Base-by-base conservation (phyloP, 2,797 vertebrate genomes). In the Moxostoma hubbsi region DNA sequence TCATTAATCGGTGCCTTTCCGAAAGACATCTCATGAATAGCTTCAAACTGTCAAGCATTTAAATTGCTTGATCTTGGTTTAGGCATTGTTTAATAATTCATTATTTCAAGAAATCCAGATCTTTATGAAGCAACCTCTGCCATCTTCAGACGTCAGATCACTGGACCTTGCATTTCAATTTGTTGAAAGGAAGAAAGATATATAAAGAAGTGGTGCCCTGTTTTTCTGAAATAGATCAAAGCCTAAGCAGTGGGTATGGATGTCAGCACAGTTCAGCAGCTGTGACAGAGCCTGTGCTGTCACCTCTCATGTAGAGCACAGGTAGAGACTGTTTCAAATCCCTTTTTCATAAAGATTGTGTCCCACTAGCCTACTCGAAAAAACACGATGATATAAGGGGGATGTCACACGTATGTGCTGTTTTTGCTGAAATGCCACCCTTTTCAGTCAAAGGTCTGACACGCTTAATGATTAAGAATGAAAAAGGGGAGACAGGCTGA, bases 151-250 rank as follows among this genome's bases (percentile, higher is more conserved):
- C 9, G 49, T 57, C 74, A 16, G 18, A 55, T 65, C 7, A 46
- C 43, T 47, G 6, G 45, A 58, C 45, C 63, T 7, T 73, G 69
- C 43, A 6, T 49, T 45, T 43, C 5, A 43, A 12, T 16, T 7
- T 49, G 7, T 62, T 7, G 49, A 49, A 7, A 47, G 10, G 6
- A 67, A 13, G 54, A 58, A 72, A 46, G 10, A 59, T 2, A 24
- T 24, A 47, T 50, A 24, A 61, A 58, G 46, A 59, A 16, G 47
- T 50, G 7, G 45, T 61, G 46, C 18, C 54, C 13, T 59, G 18
- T n/a, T 77, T 62, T 68, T 77, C 55, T 59, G 55, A 77, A 77
- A 61, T 16, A 61, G 54, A 77, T 59, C 46, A 61, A 68, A 76
- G 74, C n/a, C 10, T 6, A 13, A 49, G 51, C 11, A 47, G 3